Base-by-base conservation (phyloP, 2,888 invertebrate genomes). In the Monochamus alternatus region DNA sequence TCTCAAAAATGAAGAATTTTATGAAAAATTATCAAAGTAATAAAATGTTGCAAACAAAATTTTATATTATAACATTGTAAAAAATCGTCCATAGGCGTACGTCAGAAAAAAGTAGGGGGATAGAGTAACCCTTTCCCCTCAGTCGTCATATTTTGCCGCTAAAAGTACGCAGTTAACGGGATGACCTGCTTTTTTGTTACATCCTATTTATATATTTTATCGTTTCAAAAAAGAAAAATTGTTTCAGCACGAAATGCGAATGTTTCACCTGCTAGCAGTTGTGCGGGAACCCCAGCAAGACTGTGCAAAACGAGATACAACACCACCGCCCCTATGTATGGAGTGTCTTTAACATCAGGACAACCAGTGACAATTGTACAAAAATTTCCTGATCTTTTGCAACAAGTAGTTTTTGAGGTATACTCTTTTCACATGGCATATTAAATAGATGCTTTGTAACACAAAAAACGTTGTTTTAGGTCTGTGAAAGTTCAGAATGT, bases 271-370 rank as follows among this genome's bases (percentile, higher is more conserved):
- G 81, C 88, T 73, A 89, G 87, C 82, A 89, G 89, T 9, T 86
- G 87, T 70, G 86, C 84, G 78, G 93, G 94, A 14, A 93, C 94
- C 52, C 94, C 95, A 1, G 91, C 94, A 31, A 91, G 97, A 76
- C 91, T 97, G 52, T 97, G 97, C 87, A 94, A 95, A 86, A 96
- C 97, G 8, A 92, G 96, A 75, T 97, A 96, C 89, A 97, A 97
- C 89, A 97, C 97, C 31, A 97, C 97, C 60, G 97, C 97, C 22
- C 97, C 97, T 0, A 95, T 97, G 95, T 97, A 96, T 87, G 97
- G 97, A n/a, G 96, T 97, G 60, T 97, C 96, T 22, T 90, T 97
- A 55, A 97, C 97, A 14, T 97, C 96, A 12, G 97, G 97, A 1
- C 96, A 97, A 86, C 96, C 97, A 0, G 97, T 97, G 82, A 97